Conservation (phyloP, 2,797 vertebrate species). For the Hippopotamyrus pictus region DNA sequence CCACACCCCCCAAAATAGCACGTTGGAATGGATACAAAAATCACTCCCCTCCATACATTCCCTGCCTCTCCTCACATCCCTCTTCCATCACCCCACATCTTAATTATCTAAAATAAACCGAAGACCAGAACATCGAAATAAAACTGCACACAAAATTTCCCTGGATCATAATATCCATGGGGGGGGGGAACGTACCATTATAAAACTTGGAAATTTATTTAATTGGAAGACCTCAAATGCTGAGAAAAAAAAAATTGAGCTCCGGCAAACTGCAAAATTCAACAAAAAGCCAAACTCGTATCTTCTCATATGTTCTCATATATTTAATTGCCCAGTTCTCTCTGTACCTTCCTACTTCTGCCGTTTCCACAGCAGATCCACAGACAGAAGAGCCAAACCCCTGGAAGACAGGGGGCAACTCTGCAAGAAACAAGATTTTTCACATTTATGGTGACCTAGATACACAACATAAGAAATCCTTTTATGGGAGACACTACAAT, state of each 20-base stretch:
- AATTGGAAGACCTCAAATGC: neutral
- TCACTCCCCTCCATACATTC: neutral
- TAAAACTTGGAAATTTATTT: neutral
- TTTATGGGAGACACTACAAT: neutral
- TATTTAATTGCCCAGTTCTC: neutral
- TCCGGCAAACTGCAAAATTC: neutral
- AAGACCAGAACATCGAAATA: neutral
- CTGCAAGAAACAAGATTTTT: neutral
- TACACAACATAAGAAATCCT: neutral
- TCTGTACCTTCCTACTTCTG: neutral
- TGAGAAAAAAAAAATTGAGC: neutral
- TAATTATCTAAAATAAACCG: neutral
- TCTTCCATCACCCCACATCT: neutral
- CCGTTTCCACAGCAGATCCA: neutral
- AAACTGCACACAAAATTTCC: neutral
- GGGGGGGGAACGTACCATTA: neutral
- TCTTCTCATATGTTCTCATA: neutral
- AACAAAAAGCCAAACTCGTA: neutral
- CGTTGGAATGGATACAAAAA: neutral
- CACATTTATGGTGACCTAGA: constrained; percentile 2
- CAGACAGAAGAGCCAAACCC: neutral
- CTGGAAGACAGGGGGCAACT: neutral
- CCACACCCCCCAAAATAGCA: neutral
- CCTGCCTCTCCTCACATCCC: neutral
- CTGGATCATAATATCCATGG: neutral